These are phyloP conservation scores for Ormia ochracea DNA, from an alignment of 2,888 invertebrate genomes.

Conservation along the genomic window DNA sequence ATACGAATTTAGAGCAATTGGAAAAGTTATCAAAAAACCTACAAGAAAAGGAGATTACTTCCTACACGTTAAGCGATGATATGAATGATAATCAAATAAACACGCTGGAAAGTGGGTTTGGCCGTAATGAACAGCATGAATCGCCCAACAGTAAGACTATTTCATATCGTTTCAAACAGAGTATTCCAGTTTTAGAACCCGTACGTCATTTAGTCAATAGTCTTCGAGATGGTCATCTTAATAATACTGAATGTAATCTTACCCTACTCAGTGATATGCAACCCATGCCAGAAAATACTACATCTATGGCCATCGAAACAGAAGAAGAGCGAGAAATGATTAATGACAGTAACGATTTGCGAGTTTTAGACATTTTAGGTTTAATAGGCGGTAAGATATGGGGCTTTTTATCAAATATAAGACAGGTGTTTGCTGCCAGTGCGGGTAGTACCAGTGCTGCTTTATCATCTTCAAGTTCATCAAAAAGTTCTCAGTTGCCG, in stretches of 20 bases:
- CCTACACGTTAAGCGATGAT: conserved; percentile 66
- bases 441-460: conserved; percentile 70
- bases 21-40: conserved; percentile 17
- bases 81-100: conserved; percentile 64
- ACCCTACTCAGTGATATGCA: conserved; percentile 64
- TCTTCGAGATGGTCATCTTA: conserved; percentile 71
- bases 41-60: conserved; percentile 17
- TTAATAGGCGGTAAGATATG: conserved; percentile 69
- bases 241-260: conserved; percentile 68
- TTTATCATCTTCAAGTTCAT: conserved; percentile 66
- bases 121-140: conserved; percentile 68
- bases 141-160: conserved; percentile 61
- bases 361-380: conserved; percentile 72
- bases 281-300: conserved; percentile 63
- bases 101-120: conserved; percentile 66
- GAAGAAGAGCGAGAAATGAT: conserved; percentile 73
- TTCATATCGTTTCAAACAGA: conserved; percentile 70
- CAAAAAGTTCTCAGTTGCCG: conserved; percentile 54
- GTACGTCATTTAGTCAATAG: conserved; percentile 73
- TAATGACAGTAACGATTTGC: conserved; percentile 70
- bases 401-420: conserved; percentile 71
- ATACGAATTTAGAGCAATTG: conserved; percentile 63
- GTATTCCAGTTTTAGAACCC: conserved; percentile 72
- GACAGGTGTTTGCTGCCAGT: conserved; percentile 73
- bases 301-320: conserved; percentile 71